Percentiles rank a stretch among this genome's conserved stretches.
Conservation (phyloP, 2,113 vertebrate species). For the Xenopus laevis region DNA sequence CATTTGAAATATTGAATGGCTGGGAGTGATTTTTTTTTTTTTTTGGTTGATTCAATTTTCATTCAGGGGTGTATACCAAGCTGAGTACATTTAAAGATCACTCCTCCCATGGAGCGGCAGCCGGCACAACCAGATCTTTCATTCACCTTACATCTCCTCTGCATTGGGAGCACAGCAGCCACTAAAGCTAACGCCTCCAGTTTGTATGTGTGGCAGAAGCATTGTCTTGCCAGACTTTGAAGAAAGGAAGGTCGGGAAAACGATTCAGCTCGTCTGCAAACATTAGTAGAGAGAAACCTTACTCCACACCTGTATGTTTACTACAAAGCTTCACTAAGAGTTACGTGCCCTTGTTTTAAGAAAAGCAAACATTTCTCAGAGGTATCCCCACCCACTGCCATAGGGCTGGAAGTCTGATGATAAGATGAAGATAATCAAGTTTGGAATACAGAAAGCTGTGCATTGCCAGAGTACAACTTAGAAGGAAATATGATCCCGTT, state of each 20-base stretch:
- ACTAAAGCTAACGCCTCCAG: not conserved
- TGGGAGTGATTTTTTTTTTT: not conserved
- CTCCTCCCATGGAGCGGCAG: not conserved
- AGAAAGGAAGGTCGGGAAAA: not conserved
- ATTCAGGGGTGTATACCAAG: not conserved
- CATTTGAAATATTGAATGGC: too few species aligned
- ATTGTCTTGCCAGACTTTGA: not conserved
- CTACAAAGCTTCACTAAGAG: not conserved
- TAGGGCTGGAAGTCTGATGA: too few species aligned
- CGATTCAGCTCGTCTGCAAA: not conserved
- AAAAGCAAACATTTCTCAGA: not conserved
- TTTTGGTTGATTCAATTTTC: not conserved
- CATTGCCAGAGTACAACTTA: not conserved
- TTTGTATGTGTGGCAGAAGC: not conserved
- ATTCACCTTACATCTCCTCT: not conserved
- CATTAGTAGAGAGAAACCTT: not conserved
- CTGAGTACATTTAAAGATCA: not conserved
- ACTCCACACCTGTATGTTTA: not conserved
- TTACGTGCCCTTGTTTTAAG: not conserved
- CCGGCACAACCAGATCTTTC: slow-evolving; percentile 5
- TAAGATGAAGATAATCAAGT: too few species aligned
- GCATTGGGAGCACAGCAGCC: not conserved
- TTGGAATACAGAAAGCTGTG: not conserved
- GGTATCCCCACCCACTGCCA: too few species aligned
- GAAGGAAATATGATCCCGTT: not conserved